Evolutionary conservation across 2,888 invertebrate genomes (phyloP).

Genomic region (Poecilus cupreus): DNA sequence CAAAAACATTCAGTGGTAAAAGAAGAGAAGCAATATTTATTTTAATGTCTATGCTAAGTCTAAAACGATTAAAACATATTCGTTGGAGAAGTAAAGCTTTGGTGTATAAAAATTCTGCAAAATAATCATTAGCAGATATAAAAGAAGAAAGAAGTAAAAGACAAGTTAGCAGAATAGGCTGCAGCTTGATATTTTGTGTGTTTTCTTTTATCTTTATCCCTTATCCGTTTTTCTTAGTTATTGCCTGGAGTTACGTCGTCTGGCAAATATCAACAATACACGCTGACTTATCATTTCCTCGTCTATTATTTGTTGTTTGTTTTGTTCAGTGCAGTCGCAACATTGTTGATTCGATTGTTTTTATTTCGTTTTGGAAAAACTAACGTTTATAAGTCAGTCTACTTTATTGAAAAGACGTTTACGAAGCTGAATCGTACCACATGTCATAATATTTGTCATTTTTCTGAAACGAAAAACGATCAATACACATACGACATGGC

Average conservation of each 20-base stretch:
- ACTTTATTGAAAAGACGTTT: slow-evolving; percentile 18
- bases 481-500: slow-evolving; percentile 10
- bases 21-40: no score
- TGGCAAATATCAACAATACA: slow-evolving; percentile 26
- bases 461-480: not conserved
- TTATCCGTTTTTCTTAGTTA: not conserved
- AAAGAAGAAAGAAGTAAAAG: not conserved
- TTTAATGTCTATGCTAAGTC: no score
- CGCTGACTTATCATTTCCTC: slow-evolving; percentile 34
- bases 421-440: slow-evolving; percentile 14
- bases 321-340: slow-evolving; percentile 12
- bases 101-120: no score
- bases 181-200: no score
- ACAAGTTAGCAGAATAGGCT: no score
- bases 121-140: no score
- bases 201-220: not conserved
- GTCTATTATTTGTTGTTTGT: slow-evolving; percentile 2
- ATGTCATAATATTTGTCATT: slow-evolving; percentile 34
- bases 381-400: slow-evolving; percentile 28
- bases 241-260: not conserved
- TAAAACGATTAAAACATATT: no score
- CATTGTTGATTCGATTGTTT: slow-evolving; percentile 6
- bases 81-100: no score
- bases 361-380: slow-evolving; percentile 21
- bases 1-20: no score